Conservation (phyloP, 2,113 vertebrate species). For the Lasiurus cinereus region DNA sequence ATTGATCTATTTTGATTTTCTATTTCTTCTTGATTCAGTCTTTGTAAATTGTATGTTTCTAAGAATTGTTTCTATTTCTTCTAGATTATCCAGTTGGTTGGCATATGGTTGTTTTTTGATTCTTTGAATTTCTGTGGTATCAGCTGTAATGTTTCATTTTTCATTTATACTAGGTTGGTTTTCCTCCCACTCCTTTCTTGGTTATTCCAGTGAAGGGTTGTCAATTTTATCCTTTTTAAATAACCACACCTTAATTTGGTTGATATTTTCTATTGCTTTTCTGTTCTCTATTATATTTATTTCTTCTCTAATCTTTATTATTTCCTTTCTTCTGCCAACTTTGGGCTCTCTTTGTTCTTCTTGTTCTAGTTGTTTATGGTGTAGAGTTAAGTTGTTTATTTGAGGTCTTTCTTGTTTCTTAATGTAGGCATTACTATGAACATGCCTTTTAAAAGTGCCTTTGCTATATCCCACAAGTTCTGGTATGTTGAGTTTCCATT, state of each 20-base stretch:
- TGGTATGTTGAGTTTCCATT: background rate
- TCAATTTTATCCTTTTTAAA: background rate
- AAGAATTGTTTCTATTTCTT: background rate
- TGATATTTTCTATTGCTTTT: background rate
- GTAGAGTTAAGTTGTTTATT: background rate
- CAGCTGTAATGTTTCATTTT: background rate
- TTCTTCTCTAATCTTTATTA: background rate
- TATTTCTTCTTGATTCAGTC: background rate
- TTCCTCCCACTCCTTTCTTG: background rate
- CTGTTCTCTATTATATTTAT: background rate
- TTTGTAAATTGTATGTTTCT: background rate
- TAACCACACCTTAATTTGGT: background rate
- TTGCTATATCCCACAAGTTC: background rate
- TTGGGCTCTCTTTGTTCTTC: background rate
- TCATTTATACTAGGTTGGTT: background rate
- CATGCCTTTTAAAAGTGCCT: background rate
- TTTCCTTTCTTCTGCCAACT: background rate
- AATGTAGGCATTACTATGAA: background rate
- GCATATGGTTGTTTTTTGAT: background rate
- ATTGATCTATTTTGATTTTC: background rate
- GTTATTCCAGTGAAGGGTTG: background rate
- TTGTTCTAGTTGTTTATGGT: background rate
- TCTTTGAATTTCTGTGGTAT: background rate
- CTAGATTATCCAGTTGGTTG: background rate
- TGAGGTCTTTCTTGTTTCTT: background rate